Percentiles rank a stretch among this genome's conserved stretches.
Evolutionary conservation across 2,113 vertebrate species (phyloP).

Genomic region (Equus przewalskii): DNA sequence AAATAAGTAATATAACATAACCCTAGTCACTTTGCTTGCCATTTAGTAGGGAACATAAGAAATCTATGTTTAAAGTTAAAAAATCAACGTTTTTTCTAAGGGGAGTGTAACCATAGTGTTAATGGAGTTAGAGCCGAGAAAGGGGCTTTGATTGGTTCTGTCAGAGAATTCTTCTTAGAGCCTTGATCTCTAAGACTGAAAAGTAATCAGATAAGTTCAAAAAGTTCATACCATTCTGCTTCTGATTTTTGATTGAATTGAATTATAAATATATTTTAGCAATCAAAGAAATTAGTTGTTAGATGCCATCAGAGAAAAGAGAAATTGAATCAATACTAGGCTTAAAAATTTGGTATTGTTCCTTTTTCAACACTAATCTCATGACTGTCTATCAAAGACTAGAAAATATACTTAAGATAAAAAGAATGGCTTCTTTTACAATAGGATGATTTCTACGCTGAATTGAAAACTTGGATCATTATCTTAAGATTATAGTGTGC

Average conservation of each 20-base stretch:
- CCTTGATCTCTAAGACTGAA: not conserved
- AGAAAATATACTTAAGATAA: not conserved
- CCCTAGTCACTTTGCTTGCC: not conserved
- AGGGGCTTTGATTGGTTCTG: not conserved
- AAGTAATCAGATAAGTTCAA: not conserved
- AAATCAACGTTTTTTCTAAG: not conserved
- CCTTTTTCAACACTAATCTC: not conserved
- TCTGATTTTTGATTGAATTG: constrained; percentile 57
- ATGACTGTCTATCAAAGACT: not conserved
- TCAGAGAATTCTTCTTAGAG: not conserved
- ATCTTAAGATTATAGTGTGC: constrained; percentile 59
- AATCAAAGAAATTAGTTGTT: constrained; percentile 8
- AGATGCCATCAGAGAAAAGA: constrained; percentile 51
- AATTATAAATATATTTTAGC: constrained; percentile 63
- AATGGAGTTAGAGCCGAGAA: not conserved
- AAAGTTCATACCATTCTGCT: not conserved
- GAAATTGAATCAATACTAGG: not conserved
- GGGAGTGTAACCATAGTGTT: not conserved
- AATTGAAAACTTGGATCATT: constrained; percentile 67
- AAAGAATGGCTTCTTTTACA: not conserved
- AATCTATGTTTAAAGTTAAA: not conserved
- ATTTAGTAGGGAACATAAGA: not conserved
- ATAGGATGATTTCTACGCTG: constrained; percentile 58
- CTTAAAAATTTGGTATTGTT: not conserved
- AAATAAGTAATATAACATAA: not conserved